phyloP scores from a whole-genome alignment of 2,797 vertebrate species.

The Hylomyscus alleni region DNA sequence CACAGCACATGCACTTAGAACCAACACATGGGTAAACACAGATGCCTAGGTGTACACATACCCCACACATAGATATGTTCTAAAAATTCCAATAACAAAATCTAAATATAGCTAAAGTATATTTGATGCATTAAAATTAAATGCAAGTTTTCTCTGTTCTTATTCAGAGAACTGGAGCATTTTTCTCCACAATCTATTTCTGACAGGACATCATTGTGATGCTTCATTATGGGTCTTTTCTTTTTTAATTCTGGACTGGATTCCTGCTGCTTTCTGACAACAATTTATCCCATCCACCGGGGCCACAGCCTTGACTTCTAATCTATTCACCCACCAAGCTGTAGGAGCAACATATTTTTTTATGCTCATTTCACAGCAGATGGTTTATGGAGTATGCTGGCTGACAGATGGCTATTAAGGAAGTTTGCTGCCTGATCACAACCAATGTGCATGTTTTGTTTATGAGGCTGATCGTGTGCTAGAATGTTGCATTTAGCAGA shows the following conservation, averaged over 20 bases:
- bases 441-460: constrained; percentile 62
- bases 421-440: constrained; percentile 73
- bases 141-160: constrained; percentile 20
- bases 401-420: constrained; percentile 76
- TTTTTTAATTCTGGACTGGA: constrained; percentile 17
- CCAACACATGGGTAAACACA: neutral
- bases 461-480: constrained; percentile 19
- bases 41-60: neutral
- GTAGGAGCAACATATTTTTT: constrained; percentile 51
- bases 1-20: neutral
- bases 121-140: constrained; percentile 46
- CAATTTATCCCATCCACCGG: constrained; percentile 59
- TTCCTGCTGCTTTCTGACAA: constrained; percentile 70
- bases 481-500: constrained; percentile 47
- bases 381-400: constrained; percentile 66
- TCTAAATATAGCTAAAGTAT: neutral
- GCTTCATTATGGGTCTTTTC: constrained; percentile 22
- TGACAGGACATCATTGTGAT: constrained; percentile 47
- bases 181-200: constrained; percentile 43
- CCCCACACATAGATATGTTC: neutral
- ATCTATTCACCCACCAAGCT: constrained; percentile 62
- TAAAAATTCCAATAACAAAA: neutral
- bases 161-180: constrained; percentile 11
- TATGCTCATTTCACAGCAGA: constrained; percentile 70
- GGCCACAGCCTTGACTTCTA: constrained; percentile 59